Percentiles rank a stretch among this genome's conserved stretches.
Conservation (phyloP, 2,113 vertebrate species). For the Galbula dea region DNA sequence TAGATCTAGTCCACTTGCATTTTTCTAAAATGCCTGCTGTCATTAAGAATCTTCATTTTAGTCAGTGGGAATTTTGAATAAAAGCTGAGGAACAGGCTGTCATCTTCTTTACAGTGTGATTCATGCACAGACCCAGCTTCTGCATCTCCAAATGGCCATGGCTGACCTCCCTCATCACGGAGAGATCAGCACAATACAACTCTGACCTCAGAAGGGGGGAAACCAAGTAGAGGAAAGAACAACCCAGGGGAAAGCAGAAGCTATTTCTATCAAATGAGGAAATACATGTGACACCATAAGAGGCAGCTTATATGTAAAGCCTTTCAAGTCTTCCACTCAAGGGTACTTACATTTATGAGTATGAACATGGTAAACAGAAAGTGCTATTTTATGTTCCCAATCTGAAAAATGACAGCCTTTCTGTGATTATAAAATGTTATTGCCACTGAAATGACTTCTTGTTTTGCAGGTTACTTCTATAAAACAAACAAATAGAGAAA, state of each 20-base stretch:
- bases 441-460: conserved; percentile 12
- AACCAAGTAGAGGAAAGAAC: conserved; percentile 2
- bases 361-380: conserved; percentile 1
- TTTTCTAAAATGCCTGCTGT: neutral
- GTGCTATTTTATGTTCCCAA: conserved; percentile 15
- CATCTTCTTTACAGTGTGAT: neutral
- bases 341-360: neutral
- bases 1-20: neutral
- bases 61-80: neutral
- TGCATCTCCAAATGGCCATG: neutral
- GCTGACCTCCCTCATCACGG: neutral
- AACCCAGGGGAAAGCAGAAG: neutral
- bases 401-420: neutral
- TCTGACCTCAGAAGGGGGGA: conserved; percentile 16
- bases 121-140: neutral
- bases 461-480: conserved; percentile 48
- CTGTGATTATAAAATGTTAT: neutral
- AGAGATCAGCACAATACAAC: neutral
- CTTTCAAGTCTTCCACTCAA: conserved; percentile 33
- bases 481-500: conserved; percentile 56
- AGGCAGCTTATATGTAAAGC: neutral
- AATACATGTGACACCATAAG: neutral
- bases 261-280: conserved; percentile 43
- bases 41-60: neutral
- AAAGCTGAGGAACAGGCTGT: neutral